Evolutionary conservation across 2,113 vertebrate genomes (phyloP).

Genomic region (Pao palembangensis): DNA sequence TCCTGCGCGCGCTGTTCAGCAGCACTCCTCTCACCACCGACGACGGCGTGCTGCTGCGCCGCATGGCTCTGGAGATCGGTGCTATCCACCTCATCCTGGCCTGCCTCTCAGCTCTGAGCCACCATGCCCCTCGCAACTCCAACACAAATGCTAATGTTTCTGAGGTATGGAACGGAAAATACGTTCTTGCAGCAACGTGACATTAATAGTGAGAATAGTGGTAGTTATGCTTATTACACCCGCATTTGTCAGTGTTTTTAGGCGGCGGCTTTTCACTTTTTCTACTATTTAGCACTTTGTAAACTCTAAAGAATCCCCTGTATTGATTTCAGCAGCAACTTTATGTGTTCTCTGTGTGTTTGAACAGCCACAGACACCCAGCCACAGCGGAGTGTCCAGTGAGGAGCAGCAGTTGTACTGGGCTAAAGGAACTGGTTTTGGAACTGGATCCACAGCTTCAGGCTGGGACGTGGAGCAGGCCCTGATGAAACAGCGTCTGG

Average conservation of each 20-base stretch:
- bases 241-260: no score
- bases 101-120: slow-evolving; percentile 95
- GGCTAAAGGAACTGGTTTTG: slow-evolving; percentile 98
- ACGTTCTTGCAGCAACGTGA: no score
- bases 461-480: slow-evolving; percentile 99
- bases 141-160: slow-evolving; percentile 81
- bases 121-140: slow-evolving; percentile 92
- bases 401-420: slow-evolving; percentile 98
- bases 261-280: no score
- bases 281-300: not conserved
- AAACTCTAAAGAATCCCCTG: no score
- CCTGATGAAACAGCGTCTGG: slow-evolving; percentile 95
- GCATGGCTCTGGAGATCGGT: slow-evolving; percentile 97
- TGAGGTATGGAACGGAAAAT: slow-evolving; percentile 75
- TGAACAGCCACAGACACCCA: slow-evolving; percentile 86
- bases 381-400: slow-evolving; percentile 83
- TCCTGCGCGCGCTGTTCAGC: slow-evolving; percentile 90
- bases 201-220: no score
- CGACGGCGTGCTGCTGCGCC: slow-evolving; percentile 89
- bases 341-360: not conserved
- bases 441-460: slow-evolving; percentile 95
- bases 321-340: no score
- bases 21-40: slow-evolving; percentile 91
- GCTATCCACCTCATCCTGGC: slow-evolving; percentile 96
- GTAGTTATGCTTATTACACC: no score